phyloP scores from a whole-genome alignment of 2,797 vertebrate species.

The Poecile montanus region DNA sequence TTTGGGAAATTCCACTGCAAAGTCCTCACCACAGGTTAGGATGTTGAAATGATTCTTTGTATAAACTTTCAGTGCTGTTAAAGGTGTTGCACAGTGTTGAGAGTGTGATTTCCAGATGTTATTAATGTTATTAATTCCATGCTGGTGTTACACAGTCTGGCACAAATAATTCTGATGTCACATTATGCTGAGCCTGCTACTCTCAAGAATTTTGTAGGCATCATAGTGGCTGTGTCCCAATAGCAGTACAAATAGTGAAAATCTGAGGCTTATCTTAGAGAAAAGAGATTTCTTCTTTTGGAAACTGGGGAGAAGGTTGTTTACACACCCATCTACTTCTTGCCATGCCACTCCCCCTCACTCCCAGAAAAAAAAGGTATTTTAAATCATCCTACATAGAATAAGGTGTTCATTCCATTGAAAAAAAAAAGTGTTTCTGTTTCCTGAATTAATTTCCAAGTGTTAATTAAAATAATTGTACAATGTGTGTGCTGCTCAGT shows the following conservation, averaged over 20 bases:
- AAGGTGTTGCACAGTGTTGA: neutral
- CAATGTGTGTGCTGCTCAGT: neutral
- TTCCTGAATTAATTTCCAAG: neutral
- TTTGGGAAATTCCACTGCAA: conserved; percentile 85
- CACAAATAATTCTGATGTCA: neutral
- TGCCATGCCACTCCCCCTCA: neutral
- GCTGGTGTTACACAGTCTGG: neutral
- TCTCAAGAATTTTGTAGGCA: neutral
- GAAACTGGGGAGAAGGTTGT: neutral
- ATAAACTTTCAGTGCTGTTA: neutral
- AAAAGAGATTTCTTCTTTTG: neutral
- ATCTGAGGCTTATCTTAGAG: neutral
- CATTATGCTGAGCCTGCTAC: neutral
- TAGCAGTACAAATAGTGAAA: neutral
- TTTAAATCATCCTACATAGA: neutral
- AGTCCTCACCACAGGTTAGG: conserved; percentile 84
- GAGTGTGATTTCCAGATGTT: neutral
- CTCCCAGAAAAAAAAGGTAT: neutral
- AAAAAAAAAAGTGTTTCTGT: neutral
- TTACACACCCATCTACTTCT: neutral
- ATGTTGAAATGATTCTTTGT: neutral
- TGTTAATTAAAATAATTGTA: neutral
- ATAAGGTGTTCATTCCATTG: neutral
- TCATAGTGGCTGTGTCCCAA: neutral
- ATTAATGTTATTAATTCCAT: neutral